phyloP scores from a whole-genome alignment of 1,140 invertebrate species.

The Littorina saxatilis region DNA sequence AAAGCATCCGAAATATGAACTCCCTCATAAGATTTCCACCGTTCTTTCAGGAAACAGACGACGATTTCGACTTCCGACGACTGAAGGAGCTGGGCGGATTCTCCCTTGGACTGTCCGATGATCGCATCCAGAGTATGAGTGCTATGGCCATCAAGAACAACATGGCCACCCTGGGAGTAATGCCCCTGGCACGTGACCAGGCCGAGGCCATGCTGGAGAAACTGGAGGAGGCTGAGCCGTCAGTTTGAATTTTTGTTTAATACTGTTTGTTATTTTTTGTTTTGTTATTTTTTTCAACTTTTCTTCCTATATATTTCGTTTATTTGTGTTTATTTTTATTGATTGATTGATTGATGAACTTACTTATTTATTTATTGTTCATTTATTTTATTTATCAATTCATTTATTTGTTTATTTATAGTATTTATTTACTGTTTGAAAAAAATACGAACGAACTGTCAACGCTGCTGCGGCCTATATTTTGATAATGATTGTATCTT shows the following conservation, averaged over 20 bases:
- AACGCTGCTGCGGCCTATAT: too few species aligned
- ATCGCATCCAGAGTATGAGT: slow-evolving; percentile 6
- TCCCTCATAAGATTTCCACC: too few species aligned
- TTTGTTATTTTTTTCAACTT: neutral
- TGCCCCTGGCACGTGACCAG: slow-evolving; percentile 35
- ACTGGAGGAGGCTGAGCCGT: slow-evolving; percentile 37
- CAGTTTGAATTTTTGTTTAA: slow-evolving; percentile 10
- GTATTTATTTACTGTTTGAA: too few species aligned
- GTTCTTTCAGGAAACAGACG: slow-evolving; percentile 8
- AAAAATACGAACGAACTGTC: too few species aligned
- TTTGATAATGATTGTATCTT: too few species aligned
- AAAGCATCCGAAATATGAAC: too few species aligned
- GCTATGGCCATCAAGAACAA: slow-evolving; percentile 34
- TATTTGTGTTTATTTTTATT: neutral
- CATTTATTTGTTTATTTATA: too few species aligned
- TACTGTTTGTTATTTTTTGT: neutral
- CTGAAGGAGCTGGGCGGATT: slow-evolving; percentile 31
- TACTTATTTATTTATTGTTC: too few species aligned
- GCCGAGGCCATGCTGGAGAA: slow-evolving; percentile 37
- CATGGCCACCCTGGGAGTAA: slow-evolving; percentile 33
- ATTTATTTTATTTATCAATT: too few species aligned
- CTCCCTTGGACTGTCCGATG: slow-evolving; percentile 33
- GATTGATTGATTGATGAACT: too few species aligned
- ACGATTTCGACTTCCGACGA: slow-evolving; percentile 28
- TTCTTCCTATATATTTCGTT: neutral